phyloP scores from a whole-genome alignment of 35 echinoderm and acorn worm genomes.

The Ophioderma brevispina region DNA sequence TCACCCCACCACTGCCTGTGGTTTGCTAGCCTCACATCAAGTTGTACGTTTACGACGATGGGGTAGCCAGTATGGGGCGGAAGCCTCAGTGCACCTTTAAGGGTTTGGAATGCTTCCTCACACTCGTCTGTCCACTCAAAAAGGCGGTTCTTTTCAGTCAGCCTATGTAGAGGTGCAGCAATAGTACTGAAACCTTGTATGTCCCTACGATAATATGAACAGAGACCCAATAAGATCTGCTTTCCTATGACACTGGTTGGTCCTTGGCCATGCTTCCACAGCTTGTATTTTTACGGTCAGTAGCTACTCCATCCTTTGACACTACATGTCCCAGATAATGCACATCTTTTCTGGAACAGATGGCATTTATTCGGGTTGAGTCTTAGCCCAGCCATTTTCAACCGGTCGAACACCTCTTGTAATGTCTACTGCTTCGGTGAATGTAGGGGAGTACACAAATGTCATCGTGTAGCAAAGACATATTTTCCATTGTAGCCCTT shows the following conservation, averaged over 20 bases:
- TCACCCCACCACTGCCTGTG: too few species aligned
- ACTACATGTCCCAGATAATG: slow-evolving; percentile 32
- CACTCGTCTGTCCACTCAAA: not conserved
- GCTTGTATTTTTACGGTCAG: slow-evolving; percentile 16
- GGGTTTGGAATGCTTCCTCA: not conserved
- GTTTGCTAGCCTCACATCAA: too few species aligned
- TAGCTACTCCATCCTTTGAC: not conserved
- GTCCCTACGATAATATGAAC: not conserved
- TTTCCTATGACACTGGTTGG: not conserved
- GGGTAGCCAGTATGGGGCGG: too few species aligned
- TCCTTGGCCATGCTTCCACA: not conserved
- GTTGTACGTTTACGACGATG: too few species aligned
- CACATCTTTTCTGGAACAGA: slow-evolving; percentile 24
- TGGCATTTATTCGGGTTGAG: slow-evolving; percentile 45
- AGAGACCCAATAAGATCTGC: not conserved
- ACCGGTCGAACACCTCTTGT: slow-evolving; percentile 1
- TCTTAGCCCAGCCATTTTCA: slow-evolving; percentile 21
- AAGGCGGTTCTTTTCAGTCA: not conserved
- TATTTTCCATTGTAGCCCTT: not conserved
- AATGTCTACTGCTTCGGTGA: not conserved
- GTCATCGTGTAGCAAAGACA: not conserved
- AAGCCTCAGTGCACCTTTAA: too few species aligned
- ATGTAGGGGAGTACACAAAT: slow-evolving; percentile 16
- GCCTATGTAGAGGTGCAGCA: not conserved
- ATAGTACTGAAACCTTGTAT: not conserved